phyloP scores from a whole-genome alignment of 92 coral and sea anemone species.

The Heteractis magnifica region DNA sequence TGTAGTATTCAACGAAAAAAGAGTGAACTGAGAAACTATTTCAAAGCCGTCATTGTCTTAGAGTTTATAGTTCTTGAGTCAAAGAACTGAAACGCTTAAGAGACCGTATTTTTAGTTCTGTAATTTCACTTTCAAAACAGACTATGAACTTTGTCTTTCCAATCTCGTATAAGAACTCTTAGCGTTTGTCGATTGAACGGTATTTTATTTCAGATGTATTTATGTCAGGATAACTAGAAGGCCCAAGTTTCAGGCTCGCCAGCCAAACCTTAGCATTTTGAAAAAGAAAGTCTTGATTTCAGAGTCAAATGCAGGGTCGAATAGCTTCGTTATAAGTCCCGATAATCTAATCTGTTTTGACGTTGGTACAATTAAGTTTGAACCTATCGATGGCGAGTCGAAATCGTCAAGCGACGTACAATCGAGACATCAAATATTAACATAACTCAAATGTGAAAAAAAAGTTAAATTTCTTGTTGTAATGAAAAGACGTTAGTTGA shows the following conservation, averaged over 20 bases:
- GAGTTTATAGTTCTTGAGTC: not conserved
- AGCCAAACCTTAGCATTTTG: not conserved
- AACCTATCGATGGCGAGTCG: not conserved
- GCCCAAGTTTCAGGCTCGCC: not conserved
- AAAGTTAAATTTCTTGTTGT: not conserved
- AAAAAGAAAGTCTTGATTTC: not conserved
- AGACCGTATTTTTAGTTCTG: not conserved
- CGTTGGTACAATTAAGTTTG: not conserved
- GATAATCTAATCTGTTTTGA: not conserved
- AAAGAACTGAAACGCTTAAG: not conserved
- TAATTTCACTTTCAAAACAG: too few species aligned
- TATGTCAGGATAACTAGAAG: too few species aligned
- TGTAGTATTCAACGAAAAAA: too few species aligned
- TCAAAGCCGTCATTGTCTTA: not conserved
- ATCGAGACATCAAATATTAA: not conserved
- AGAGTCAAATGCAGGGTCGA: not conserved
- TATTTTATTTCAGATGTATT: too few species aligned
- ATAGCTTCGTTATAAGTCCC: constrained; percentile 1
- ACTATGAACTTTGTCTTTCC: not conserved
- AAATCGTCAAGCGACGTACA: not conserved
- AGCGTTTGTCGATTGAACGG: too few species aligned
- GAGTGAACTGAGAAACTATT: too few species aligned
- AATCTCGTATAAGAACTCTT: too few species aligned
- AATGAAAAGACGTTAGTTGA: not conserved
- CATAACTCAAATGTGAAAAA: not conserved